These are phyloP conservation scores for Pomacea canaliculata DNA, from an alignment of 2,888 invertebrate species.

Conservation along the genomic window DNA sequence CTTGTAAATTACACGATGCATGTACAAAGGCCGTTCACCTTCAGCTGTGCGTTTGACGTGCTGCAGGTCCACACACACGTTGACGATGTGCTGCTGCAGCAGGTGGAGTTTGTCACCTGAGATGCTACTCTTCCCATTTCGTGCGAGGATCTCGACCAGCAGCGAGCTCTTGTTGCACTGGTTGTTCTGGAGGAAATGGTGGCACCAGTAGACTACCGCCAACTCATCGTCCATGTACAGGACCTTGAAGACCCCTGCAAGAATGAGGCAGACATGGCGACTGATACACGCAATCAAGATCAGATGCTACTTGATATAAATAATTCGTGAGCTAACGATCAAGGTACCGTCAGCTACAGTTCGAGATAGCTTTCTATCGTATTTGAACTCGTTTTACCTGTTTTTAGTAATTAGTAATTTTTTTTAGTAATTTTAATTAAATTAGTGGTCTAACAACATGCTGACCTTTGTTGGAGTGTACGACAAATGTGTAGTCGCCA, in stretches of 20 bases:
- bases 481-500: slow-evolving; percentile 1
- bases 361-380: too few relatives aligned
- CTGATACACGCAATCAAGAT: too few relatives aligned
- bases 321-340: too few relatives aligned
- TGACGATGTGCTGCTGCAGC: slow-evolving; percentile 5
- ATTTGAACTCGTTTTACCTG: too few relatives aligned
- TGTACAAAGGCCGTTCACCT: background rate
- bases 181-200: background rate
- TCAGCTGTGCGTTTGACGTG: slow-evolving; percentile 10
- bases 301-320: too few relatives aligned
- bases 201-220: slow-evolving; percentile 22
- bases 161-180: slow-evolving; percentile 8
- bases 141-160: slow-evolving; percentile 16
- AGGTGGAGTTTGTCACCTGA: slow-evolving; percentile 1
- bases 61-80: slow-evolving; percentile 11
- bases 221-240: slow-evolving; percentile 4
- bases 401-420: too few relatives aligned
- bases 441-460: too few relatives aligned
- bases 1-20: background rate
- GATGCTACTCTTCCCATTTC: background rate
- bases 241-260: slow-evolving; percentile 11
- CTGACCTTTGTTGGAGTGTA: background rate
- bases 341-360: too few relatives aligned
- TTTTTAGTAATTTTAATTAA: too few relatives aligned
- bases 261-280: background rate